These are phyloP conservation scores for Acromyrmex heyeri DNA, from an alignment of 1,140 invertebrate genomes.

Conservation along the genomic window DNA sequence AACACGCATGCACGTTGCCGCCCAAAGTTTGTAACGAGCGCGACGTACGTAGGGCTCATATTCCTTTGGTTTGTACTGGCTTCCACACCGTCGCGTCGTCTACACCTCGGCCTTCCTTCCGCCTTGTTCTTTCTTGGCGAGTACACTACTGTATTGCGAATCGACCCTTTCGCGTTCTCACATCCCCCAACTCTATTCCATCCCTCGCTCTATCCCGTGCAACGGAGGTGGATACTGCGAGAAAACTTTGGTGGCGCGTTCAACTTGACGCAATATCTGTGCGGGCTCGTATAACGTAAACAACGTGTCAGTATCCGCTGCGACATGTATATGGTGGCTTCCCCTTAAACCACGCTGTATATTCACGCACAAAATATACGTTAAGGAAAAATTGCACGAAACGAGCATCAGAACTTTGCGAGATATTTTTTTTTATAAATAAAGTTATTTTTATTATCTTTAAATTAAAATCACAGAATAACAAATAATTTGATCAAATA, in stretches of 20 bases:
- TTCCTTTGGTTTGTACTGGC: slow-evolving; percentile 48
- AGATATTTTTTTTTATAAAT: slow-evolving; percentile 1
- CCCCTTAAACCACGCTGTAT: slow-evolving; percentile 42
- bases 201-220: slow-evolving; percentile 3
- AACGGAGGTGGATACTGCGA: slow-evolving; percentile 46
- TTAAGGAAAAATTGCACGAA: slow-evolving; percentile 32
- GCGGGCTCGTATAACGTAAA: slow-evolving; percentile 69
- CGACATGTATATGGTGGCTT: slow-evolving; percentile 58
- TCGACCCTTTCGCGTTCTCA: slow-evolving; percentile 53
- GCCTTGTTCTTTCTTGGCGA: slow-evolving; percentile 33
- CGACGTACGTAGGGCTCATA: slow-evolving; percentile 68
- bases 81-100: slow-evolving; percentile 18
- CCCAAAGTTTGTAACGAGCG: slow-evolving; percentile 78
- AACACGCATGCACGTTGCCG: slow-evolving; percentile 75
- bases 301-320: slow-evolving; percentile 66
- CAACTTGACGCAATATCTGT: slow-evolving; percentile 76
- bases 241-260: slow-evolving; percentile 74
- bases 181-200: slow-evolving; percentile 5
- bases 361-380: slow-evolving; percentile 25
- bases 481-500: not conserved
- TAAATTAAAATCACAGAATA: not conserved
- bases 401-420: not conserved
- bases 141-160: slow-evolving; percentile 49
- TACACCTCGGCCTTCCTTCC: slow-evolving; percentile 4
- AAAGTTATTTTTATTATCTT: not conserved